phyloP scores from a whole-genome alignment of 2,797 vertebrate species.

The Meda fulgida region DNA sequence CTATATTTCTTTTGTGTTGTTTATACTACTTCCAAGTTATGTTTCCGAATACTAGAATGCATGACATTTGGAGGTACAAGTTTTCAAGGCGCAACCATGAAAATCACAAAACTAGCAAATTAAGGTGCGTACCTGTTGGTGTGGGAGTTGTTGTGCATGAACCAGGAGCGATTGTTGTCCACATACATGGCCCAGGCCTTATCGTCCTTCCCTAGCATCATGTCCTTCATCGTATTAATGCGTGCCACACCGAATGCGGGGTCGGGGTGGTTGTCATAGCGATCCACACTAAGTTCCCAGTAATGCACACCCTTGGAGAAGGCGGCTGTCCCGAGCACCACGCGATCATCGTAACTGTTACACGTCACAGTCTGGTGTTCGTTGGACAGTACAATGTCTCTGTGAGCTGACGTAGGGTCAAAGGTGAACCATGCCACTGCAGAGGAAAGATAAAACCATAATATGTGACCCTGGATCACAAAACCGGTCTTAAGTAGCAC shows the following conservation, averaged over 20 bases:
- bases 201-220: constrained; percentile 95
- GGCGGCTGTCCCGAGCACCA: constrained; percentile 93
- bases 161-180: constrained; percentile 92
- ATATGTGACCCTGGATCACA: too few species aligned
- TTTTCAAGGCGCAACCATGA: background rate
- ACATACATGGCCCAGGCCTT: constrained; percentile 97
- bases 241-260: constrained; percentile 95
- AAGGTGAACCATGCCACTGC: constrained; percentile 98
- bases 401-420: constrained; percentile 91
- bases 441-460: background rate
- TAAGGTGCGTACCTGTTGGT: constrained; percentile 81
- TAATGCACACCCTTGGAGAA: constrained; percentile 97
- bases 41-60: background rate
- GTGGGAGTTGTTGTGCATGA: constrained; percentile 92
- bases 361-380: constrained; percentile 95
- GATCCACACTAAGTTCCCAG: constrained; percentile 93
- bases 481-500: too few species aligned
- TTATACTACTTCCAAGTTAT: background rate
- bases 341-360: constrained; percentile 96
- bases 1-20: background rate
- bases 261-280: constrained; percentile 97
- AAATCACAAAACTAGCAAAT: background rate
- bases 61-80: background rate
- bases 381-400: constrained; percentile 93
- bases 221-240: constrained; percentile 92